Base-by-base conservation (phyloP, 2,888 invertebrate species). In the Aethes cnicana region DNA sequence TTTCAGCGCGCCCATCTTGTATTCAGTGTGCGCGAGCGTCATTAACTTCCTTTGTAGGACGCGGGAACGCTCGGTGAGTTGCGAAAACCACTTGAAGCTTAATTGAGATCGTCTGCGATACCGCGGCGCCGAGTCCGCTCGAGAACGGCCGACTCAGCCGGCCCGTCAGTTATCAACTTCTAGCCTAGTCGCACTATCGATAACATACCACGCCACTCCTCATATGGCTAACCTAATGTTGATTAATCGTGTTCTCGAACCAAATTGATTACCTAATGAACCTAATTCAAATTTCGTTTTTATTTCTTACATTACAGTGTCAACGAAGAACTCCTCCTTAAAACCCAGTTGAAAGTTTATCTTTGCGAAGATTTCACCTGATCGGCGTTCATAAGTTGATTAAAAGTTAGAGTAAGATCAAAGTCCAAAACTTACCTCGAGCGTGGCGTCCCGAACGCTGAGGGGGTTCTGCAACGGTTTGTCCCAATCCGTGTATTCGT, bases 401-500 rank as follows among this genome's bases (percentile, higher is more conserved):
- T 52, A 52, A 44, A 52, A 42, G 41, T 54, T 49, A 12, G 39
- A 37, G 39, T 21, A 33, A 39, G 35, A 33, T 42, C 30, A 53
- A 49, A 48, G 53, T 47, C 26, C 33, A 47, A 48, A 36, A 56
- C 61, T 72, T 73, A 90, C 90, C 78, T 96, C 95, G 56, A 97
- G 90, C 14, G 96, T 94, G 47, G 94, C 96, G 77, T 95, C 97
- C 69, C 96, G 93, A 59, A 96, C 96, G 77, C 94, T 95, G 72
- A 95, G 91, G 58, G 96, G 95, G 80, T 95, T 96, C 69, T 96
- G 94, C 62, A 96, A 94, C 1, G 96, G 95, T 66, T 94, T 93
- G 81, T 96, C 97, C 98, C 98, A 98, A 82, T 98, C 97, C 54
- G 97, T 98, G 85, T 98, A 98, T 83, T 98, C 97, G 81, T 98